Conservation (phyloP, 2,113 vertebrate species). For the Anser cygnoides region DNA sequence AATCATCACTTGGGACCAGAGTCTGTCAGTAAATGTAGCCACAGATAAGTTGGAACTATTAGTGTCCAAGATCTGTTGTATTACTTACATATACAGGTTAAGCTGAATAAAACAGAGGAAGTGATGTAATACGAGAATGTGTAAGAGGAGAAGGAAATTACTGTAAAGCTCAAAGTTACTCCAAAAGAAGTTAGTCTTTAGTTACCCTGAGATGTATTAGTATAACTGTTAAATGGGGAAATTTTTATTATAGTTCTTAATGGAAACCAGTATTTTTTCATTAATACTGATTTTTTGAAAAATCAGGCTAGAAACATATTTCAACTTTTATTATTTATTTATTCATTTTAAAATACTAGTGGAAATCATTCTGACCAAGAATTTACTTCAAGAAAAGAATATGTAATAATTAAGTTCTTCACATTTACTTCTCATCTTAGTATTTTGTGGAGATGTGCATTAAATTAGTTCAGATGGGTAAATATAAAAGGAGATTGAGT, state of each 20-base stretch:
- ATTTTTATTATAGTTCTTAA: background rate
- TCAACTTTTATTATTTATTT: background rate
- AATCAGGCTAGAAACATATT: background rate
- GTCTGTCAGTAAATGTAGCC: background rate
- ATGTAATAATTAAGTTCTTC: background rate
- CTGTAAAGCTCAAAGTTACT: background rate
- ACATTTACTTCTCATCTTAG: background rate
- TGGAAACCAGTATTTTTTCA: background rate
- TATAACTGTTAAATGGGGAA: background rate
- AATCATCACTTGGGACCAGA: background rate
- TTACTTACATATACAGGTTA: background rate
- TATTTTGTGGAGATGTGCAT: background rate
- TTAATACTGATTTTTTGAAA: background rate
- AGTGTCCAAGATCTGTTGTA: background rate
- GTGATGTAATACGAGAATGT: rapidly evolving
- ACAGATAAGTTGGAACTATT: background rate
- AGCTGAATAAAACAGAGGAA: background rate
- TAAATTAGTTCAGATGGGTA: background rate
- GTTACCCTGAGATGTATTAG: background rate
- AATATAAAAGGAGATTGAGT: constrained; percentile 6
- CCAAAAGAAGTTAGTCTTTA: background rate
- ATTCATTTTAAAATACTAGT: background rate
- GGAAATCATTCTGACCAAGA: background rate
- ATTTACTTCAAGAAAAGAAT: background rate
- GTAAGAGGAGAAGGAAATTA: background rate